Percentiles rank a stretch among this genome's conserved stretches.
Evolutionary conservation across 2,888 invertebrate genomes (phyloP).

Genomic region (Pristionchus arcanus): DNA sequence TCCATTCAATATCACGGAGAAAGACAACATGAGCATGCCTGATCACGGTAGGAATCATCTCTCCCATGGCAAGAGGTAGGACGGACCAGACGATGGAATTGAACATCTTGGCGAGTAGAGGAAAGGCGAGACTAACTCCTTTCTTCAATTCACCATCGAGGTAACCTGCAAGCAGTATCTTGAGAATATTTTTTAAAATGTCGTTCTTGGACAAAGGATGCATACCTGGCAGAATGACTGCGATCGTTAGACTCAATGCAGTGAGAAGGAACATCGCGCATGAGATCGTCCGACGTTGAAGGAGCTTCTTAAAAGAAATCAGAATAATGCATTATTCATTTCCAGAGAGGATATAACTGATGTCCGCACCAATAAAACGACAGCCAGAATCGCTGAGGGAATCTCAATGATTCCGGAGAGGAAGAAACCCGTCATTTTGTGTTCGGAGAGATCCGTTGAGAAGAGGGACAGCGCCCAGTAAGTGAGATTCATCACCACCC

Average conservation of each 20-base stretch:
- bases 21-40: no score
- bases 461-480: constrained; percentile 78
- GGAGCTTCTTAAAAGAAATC: constrained; percentile 25
- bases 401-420: constrained; percentile 69
- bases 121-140: constrained; percentile 64
- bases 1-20: no score
- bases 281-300: constrained; percentile 51
- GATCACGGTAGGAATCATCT: constrained; percentile 62
- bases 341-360: no score
- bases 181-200: background rate
- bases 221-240: constrained; percentile 9
- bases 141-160: background rate
- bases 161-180: background rate
- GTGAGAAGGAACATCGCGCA: constrained; percentile 46
- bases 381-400: constrained; percentile 43
- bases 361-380: constrained; percentile 29
- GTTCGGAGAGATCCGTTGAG: constrained; percentile 75
- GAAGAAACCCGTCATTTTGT: constrained; percentile 77
- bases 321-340: background rate
- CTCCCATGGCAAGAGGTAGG: constrained; percentile 72
- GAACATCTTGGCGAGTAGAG: constrained; percentile 74
- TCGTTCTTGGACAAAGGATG: background rate
- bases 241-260: background rate
- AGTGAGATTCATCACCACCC: constrained; percentile 74
- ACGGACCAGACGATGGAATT: constrained; percentile 75